Percentiles rank a stretch among this genome's conserved stretches.
phyloP scores from a whole-genome alignment of 2,888 invertebrate genomes.

The Lithophane socia region DNA sequence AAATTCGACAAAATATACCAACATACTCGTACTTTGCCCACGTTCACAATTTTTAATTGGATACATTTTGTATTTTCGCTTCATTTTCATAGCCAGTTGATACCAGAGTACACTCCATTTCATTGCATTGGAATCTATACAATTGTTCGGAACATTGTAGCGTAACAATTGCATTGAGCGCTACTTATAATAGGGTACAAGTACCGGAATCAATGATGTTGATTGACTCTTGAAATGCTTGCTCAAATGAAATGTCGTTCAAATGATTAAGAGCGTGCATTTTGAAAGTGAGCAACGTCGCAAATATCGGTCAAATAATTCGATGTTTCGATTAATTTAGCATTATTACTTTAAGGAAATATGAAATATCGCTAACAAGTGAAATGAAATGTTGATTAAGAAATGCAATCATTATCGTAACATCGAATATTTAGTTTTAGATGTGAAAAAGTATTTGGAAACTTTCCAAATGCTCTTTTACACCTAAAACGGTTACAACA shows the following conservation, averaged over 20 bases:
- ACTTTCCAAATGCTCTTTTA: no score
- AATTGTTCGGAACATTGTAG: slow-evolving; percentile 4
- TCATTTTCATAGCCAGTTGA: neutral
- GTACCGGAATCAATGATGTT: slow-evolving; percentile 8
- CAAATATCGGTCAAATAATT: no score
- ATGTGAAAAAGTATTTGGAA: no score
- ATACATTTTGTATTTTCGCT: neutral
- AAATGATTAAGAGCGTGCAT: neutral
- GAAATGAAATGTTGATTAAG: no score
- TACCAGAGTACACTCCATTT: slow-evolving; percentile 1
- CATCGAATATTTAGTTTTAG: no score
- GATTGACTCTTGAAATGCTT: slow-evolving; percentile 9
- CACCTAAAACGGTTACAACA: no score
- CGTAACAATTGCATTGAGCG: slow-evolving; percentile 11
- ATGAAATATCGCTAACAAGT: no score
- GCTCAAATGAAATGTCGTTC: neutral
- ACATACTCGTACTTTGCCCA: neutral
- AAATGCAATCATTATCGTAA: no score
- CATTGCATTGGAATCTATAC: slow-evolving; percentile 19
- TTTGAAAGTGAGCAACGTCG: no score
- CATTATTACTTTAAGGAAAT: no score
- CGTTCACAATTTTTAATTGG: neutral
- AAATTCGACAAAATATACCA: no score
- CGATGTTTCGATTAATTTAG: no score
- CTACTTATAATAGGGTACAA: neutral